Percentiles rank a stretch among this genome's conserved stretches.
phyloP scores from a whole-genome alignment of 92 coral and sea anemone genomes.

The Heteractis magnifica region DNA sequence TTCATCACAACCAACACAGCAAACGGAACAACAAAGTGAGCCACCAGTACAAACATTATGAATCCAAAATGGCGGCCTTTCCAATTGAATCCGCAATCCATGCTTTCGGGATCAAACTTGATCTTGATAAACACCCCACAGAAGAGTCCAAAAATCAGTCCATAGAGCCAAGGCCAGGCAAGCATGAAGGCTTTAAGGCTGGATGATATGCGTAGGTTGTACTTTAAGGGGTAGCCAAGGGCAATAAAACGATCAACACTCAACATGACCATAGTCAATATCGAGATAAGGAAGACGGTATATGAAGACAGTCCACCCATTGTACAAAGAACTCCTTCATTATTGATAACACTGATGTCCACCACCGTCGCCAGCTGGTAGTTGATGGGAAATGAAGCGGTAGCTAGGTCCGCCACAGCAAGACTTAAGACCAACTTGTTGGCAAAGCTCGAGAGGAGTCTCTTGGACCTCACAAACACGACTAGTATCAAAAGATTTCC shows the following conservation, averaged over 20 bases:
- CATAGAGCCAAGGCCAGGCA: conserved; percentile 51
- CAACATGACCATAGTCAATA: conserved; percentile 42
- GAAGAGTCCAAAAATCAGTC: conserved; percentile 21
- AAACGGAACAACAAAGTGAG: conserved; percentile 45
- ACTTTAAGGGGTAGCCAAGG: conserved; percentile 38
- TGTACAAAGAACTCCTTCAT: conserved; percentile 34
- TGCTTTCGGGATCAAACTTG: conserved; percentile 32
- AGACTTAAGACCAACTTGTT: conserved; percentile 42
- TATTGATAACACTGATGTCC: conserved; percentile 16
- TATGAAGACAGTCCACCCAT: conserved; percentile 44
- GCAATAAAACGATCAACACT: conserved; percentile 57
- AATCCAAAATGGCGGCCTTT: conserved; percentile 32
- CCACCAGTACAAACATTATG: not conserved
- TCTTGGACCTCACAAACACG: conserved; percentile 3
- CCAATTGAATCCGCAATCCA: conserved; percentile 57
- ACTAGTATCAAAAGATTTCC: conserved; percentile 44
- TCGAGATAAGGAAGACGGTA: conserved; percentile 42
- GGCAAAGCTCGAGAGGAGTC: conserved; percentile 26
- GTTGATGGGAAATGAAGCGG: conserved; percentile 30
- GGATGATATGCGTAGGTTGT: conserved; percentile 24
- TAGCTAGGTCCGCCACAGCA: conserved; percentile 36
- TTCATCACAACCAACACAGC: conserved; percentile 23
- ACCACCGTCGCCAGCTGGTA: conserved; percentile 35
- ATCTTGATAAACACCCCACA: conserved; percentile 33
- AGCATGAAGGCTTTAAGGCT: conserved; percentile 26